Base-by-base conservation (phyloP, 2,113 vertebrate species). In the Sinocyclocheilus anophthalmus region DNA sequence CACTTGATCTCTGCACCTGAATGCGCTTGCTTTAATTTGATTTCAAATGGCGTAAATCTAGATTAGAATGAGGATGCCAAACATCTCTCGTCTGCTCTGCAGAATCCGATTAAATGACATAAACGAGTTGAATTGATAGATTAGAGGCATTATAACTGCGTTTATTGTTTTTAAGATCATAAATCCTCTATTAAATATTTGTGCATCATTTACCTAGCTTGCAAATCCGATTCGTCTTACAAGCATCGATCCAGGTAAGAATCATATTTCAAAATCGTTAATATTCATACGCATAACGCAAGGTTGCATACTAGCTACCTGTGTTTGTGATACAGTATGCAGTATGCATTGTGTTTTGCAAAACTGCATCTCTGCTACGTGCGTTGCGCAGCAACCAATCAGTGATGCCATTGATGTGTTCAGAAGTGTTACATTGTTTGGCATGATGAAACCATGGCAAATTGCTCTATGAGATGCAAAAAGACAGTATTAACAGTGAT, bases 381-480 rank as follows among this genome's bases (percentile, higher is more conserved):
- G 76, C 20, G 82, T 83, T 84, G 86, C 77, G 82, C 83, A 87
- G 82, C 76, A 87, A 84, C 39, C 42, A 37, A 83, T 85, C 61
- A 48, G 67, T 85, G 50, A 57, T 77, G 26, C 4, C 45, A 85
- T 7, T 59, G 30, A 78, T 67, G 76, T 37, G 63, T 86, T 63
- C 45, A 37, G n/a, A 69, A 67, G 3, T 82, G 30, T 76, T 76
- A 63, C 78, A 53, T 14, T 83, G 81, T 55, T 37, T n/a, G 1
- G 45, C 81, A 83, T 53, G 65, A 65, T 45, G 45, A 65, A 53
- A 69, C 76, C 76, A 37, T 37, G 26, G 16, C 26, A n/a, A 79
- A 45, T 67, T 37, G 50, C 6, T 72, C 1, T 55, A 22, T 8
- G 26, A n/a, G 50, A 73, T 84, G 69, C 81, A 72, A 55, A 5